Base-by-base conservation (phyloP, 2,888 invertebrate species). In the Eulithis testata region DNA sequence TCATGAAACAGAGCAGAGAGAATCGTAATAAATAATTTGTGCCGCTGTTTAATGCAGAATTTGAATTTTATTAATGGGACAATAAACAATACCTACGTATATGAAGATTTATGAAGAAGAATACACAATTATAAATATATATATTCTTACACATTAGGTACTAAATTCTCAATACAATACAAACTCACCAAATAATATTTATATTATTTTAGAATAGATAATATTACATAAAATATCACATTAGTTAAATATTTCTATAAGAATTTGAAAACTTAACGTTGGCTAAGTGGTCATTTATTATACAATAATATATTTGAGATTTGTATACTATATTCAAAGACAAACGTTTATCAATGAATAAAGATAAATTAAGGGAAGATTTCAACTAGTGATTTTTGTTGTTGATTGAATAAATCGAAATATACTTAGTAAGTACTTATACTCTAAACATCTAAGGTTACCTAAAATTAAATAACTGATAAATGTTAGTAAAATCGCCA, bases 211-310 rank as follows among this genome's bases (percentile, higher is more conserved):
- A 65, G 54, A 66, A 64, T 66, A 71, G 58, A 60, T 40, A 62
- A 54, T 77, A 81, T 86, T 88, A 88, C 85, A 79, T 83, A 89
- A 89, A 89, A 89, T 89, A 89, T 90, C 89, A 89, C 89, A 90
- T 85, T 84, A 77, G 78, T 83, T 78, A 84, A 84, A 82, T 84
- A 82, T 80, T 81, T 79, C 71, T 79, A 76, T 73, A 67, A 74
- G 71, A 78, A 74, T 72, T 75, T 70, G 60, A 75, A 73, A 66
- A 72, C 68, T 69, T 73, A 70, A 71, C 66, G 40, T 60, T 49
- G 54, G 53, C 53, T 63, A 63, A 60, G 37, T 67, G 68, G 59
- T 69, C 65, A 51, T 67, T 61, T 61, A 65, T 67, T 50, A 47
- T 63, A 64, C 51, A 69, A 72, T 60, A 53, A n/a, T 11, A 37